Percentiles rank a stretch among this genome's conserved stretches.
Evolutionary conservation across 2,113 vertebrate genomes (phyloP).

Genomic region (Cebidichthys violaceus): DNA sequence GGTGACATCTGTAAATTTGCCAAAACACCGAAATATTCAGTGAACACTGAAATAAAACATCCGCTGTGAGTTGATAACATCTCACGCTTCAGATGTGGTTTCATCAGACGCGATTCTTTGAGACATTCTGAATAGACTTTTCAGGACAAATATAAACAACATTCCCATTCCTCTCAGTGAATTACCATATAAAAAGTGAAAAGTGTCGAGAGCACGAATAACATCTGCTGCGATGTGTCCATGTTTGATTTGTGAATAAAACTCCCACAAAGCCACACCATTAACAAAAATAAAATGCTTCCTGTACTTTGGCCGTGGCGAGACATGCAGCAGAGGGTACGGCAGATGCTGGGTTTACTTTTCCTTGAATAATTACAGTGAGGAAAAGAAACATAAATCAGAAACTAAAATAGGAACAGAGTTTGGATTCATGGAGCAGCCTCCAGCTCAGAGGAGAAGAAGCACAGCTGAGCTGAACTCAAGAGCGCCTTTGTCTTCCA

Average conservation of each 20-base stretch:
- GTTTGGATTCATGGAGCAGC: slow-evolving; percentile 32
- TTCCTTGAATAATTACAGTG: slow-evolving; percentile 34
- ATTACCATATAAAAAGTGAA: no score
- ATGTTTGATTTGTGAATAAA: no score
- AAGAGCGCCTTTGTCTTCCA: background rate
- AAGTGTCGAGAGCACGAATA: no score
- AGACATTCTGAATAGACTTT: no score
- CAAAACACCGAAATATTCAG: background rate
- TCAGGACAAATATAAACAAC: no score
- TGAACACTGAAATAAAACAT: background rate
- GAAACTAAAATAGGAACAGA: slow-evolving; percentile 33
- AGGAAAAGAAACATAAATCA: slow-evolving; percentile 40
- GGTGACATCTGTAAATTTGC: background rate
- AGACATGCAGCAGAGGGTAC: background rate
- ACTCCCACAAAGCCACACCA: no score
- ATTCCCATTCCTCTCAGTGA: no score
- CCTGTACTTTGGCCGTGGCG: background rate
- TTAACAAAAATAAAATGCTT: background rate
- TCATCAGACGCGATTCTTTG: no score
- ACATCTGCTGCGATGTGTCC: no score
- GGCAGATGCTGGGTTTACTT: slow-evolving; percentile 26
- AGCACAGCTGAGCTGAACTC: slow-evolving; percentile 21
- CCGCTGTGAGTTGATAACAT: no score
- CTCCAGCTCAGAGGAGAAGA: slow-evolving; percentile 20
- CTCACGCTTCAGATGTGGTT: no score